These are phyloP conservation scores for Zaprionus gabonicus DNA, from an alignment of 1,140 invertebrate species.

Conservation along the genomic window DNA sequence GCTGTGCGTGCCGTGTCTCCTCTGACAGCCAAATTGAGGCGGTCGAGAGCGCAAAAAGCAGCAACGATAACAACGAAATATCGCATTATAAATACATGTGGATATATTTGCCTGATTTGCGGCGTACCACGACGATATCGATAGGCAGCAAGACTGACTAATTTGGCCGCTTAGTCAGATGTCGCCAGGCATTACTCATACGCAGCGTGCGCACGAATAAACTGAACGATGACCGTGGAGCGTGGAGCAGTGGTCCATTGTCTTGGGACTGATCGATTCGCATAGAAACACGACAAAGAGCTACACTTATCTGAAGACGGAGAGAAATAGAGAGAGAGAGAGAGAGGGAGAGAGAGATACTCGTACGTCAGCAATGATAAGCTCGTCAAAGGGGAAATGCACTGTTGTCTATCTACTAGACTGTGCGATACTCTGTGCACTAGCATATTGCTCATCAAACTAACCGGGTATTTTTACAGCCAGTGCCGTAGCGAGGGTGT, in stretches of 20 bases:
- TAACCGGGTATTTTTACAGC: no score
- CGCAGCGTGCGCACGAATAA: background rate
- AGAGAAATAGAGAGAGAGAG: background rate
- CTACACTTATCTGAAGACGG: background rate
- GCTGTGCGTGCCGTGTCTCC: slow-evolving; percentile 46
- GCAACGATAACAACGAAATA: background rate
- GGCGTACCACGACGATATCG: slow-evolving; percentile 1
- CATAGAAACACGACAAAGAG: background rate
- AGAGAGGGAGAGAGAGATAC: background rate
- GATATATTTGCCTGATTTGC: background rate
- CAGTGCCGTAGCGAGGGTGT: no score
- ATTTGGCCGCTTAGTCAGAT: slow-evolving; percentile 23
- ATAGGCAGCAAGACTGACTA: slow-evolving; percentile 9
- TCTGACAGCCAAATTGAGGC: slow-evolving; percentile 55
- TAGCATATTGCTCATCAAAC: no score
- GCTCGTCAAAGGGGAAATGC: background rate
- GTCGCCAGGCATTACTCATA: slow-evolving; percentile 3
- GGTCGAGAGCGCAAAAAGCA: slow-evolving; percentile 8
- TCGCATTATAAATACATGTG: background rate
- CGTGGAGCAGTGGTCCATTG: background rate
- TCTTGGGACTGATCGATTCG: background rate
- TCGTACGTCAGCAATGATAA: background rate
- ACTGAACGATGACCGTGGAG: background rate
- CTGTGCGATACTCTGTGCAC: no score
- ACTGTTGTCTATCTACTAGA: no score